phyloP scores from a whole-genome alignment of 1,140 invertebrate species.

The Araneus ventricosus region DNA sequence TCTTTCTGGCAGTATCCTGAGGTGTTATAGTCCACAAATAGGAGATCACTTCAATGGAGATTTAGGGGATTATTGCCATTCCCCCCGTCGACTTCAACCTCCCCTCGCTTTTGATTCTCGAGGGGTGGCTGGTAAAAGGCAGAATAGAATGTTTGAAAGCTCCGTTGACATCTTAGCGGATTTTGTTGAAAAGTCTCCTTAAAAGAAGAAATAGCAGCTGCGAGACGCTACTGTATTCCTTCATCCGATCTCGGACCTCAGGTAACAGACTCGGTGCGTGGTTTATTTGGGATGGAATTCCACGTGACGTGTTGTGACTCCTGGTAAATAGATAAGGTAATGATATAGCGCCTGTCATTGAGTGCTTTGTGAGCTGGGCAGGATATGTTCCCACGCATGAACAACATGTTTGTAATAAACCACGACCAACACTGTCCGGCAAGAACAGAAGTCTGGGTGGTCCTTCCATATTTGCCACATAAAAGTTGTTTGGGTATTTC shows the following conservation, averaged over 20 bases:
- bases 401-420: constrained; percentile 73
- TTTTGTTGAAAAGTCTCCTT: constrained; percentile 72
- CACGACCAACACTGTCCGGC: constrained; percentile 42
- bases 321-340: constrained; percentile 72
- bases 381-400: constrained; percentile 59
- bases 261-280: background rate
- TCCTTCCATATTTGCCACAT: constrained; percentile 46
- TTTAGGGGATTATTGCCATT: constrained; percentile 66
- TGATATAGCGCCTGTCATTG: constrained; percentile 74
- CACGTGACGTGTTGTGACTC: constrained; percentile 63
- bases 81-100: background rate
- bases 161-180: constrained; percentile 75
- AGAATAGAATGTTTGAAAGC: constrained; percentile 75
- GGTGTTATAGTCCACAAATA: constrained; percentile 73
- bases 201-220: constrained; percentile 64
- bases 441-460: constrained; percentile 73
- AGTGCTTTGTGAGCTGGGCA: constrained; percentile 39
- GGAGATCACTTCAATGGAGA: constrained; percentile 72
- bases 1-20: constrained; percentile 15
- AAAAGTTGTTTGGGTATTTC: constrained; percentile 70
- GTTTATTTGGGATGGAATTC: constrained; percentile 53
- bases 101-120: constrained; percentile 62
- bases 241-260: background rate
- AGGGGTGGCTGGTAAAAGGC: constrained; percentile 69
- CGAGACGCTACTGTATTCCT: background rate